Evolutionary conservation across 1,140 invertebrate species (phyloP), one percentile per base, ranked within the genome.

Genomic region (Drosophila simulans): DNA sequence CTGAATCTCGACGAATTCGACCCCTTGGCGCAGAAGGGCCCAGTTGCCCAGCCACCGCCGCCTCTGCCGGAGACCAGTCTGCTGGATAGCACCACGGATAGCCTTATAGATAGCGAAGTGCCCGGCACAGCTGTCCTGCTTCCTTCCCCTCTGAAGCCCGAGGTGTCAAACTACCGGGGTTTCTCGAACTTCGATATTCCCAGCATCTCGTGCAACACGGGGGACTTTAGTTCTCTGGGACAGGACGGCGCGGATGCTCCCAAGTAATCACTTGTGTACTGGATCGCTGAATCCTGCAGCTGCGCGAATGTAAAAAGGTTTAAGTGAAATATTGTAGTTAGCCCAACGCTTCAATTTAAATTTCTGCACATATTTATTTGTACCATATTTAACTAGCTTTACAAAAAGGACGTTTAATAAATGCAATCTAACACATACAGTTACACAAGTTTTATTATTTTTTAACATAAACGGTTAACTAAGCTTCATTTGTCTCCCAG

Each of bases 161-260:
- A 92, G 20, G 82, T 85, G 46, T 91, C 94, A 20, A 93, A 94
- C 78, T 95, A 95, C 89, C 93, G 95, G 46, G 95, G 95, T 2
- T 96, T 96, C 80, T 95, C 95, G 4, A 94, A 49, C 94, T 94
- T 73, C 94, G 81, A 94, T 68, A 96, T 96, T 91, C 95, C 95
- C 11, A 95, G 94, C 25, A 96, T 96, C 83, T 95, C 95, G 5
- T 96, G 95, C 91, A 95, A 94, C 57, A 96, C 95, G 5, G 95
- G 95, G 4, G 94, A 95, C 65, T 92, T 81, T 17, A 91, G 91
- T 74, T 92, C 91, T 3, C 55, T 91, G 7, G 82, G 60, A 10
- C 68, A 74, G 4, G 74, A 81, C 0, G 65, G 62, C 40, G 60
- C 8, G 7, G 35, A 54, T 25, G 8, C 35, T 7, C 22, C 45